Conservation (phyloP, 2,797 vertebrate species). For the Taenioides sp. region DNA sequence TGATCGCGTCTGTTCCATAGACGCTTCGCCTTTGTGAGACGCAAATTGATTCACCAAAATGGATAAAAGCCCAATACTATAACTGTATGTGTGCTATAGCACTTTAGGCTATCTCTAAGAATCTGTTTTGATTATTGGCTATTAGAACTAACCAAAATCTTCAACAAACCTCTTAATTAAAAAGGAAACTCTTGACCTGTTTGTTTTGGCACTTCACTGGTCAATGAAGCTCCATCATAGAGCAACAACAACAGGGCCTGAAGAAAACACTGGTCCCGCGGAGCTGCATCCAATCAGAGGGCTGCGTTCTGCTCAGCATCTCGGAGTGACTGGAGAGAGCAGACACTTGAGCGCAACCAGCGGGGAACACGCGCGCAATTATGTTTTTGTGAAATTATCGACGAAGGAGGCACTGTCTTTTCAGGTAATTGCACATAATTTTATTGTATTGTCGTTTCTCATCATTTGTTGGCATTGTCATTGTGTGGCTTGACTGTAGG, state of each 20-base stretch:
- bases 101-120: too few species aligned
- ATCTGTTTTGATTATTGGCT: too few species aligned
- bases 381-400: constrained; percentile 55
- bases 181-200: background rate
- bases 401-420: constrained; percentile 43
- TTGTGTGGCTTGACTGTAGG: constrained; percentile 2
- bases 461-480: background rate
- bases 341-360: constrained; percentile 47
- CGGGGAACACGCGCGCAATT: constrained; percentile 34
- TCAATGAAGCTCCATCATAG: constrained; percentile 24
- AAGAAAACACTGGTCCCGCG: constrained; percentile 37
- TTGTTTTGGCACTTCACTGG: constrained; percentile 20
- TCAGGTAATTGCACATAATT: constrained; percentile 46
- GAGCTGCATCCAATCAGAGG: constrained; percentile 75
- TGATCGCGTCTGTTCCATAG: background rate
- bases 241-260: constrained; percentile 10
- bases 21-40: background rate
- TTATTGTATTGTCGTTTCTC: background rate
- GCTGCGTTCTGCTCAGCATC: constrained; percentile 70
- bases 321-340: constrained; percentile 31
- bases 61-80: too few species aligned
- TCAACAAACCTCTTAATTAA: background rate
- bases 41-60: background rate
- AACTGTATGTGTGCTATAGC: too few species aligned
- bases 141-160: background rate